Evolutionary conservation across 2,113 vertebrate species (phyloP).

Genomic region (Trichomycterus rosablanca): DNA sequence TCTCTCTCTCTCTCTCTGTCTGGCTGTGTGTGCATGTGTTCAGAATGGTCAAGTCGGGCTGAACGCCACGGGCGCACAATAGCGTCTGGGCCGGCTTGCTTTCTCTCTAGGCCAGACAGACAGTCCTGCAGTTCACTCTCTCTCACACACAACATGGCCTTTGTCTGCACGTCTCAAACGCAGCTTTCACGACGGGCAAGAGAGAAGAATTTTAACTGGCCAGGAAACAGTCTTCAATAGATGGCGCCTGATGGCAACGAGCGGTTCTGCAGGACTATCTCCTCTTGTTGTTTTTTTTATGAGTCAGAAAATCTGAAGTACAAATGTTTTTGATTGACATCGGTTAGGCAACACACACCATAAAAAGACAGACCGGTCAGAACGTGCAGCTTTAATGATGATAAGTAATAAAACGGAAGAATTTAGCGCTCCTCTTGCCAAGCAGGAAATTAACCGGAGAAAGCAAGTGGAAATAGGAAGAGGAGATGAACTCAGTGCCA

Average conservation of each 20-base stretch:
- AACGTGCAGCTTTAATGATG: too few species aligned
- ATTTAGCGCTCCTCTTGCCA: background rate
- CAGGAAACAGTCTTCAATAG: constrained; percentile 44
- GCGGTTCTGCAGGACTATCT: constrained; percentile 27
- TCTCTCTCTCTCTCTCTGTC: too few species aligned
- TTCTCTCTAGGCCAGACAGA: constrained; percentile 44
- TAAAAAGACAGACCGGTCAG: too few species aligned
- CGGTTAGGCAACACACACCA: too few species aligned
- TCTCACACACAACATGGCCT: constrained; percentile 46
- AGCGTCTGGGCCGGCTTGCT: constrained; percentile 40
- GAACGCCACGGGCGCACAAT: constrained; percentile 36
- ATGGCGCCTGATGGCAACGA: constrained; percentile 44
- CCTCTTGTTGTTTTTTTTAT: background rate
- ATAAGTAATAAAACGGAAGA: constrained; percentile 13
- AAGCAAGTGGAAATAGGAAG: background rate
- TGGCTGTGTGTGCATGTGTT: too few species aligned
- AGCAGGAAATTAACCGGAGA: background rate
- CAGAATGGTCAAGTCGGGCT: constrained; percentile 40
- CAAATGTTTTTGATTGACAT: constrained; percentile 7
- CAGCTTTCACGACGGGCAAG: constrained; percentile 41
- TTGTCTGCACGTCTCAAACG: constrained; percentile 47
- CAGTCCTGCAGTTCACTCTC: constrained; percentile 44
- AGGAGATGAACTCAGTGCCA: background rate
- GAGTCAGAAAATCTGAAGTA: constrained; percentile 5
- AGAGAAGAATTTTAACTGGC: constrained; percentile 35